A percentile compares a stretch with the other conserved stretches of the same genome.
Conservation (phyloP, 1,140 invertebrate genomes). For the Hycleus phaleratus region DNA sequence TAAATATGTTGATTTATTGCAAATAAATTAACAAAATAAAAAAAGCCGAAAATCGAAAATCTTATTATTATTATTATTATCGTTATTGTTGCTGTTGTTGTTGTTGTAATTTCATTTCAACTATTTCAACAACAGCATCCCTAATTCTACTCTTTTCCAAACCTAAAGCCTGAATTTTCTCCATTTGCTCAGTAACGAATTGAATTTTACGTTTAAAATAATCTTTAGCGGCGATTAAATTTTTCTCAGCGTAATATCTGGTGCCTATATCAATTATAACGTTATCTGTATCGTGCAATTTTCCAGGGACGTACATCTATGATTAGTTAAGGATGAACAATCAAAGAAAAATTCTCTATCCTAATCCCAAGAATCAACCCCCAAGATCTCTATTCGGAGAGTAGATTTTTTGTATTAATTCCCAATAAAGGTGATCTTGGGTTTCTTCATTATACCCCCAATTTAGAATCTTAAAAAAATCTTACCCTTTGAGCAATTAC, state of each 20-base stretch:
- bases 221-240: constrained; percentile 71
- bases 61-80: no score
- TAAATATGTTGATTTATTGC: no score
- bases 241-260: constrained; percentile 90
- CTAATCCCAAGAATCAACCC: not conserved
- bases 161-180: constrained; percentile 80
- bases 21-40: no score
- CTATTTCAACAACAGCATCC: constrained; percentile 65
- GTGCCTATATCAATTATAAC: constrained; percentile 91
- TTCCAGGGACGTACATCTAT: constrained; percentile 88
- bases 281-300: constrained; percentile 69
- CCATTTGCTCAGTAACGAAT: constrained; percentile 89
- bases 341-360: constrained; percentile 16
- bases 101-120: constrained; percentile 57
- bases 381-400: no score
- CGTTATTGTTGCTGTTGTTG: constrained; percentile 6
- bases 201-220: constrained; percentile 88
- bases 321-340: constrained; percentile 1
- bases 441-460: not conserved
- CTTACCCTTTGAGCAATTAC: not conserved
- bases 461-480: not conserved
- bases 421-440: no score
- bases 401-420: no score
- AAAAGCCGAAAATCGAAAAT: no score
- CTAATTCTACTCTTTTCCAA: constrained; percentile 79